Base-by-base conservation (phyloP, 2,113 vertebrate genomes). In the Melanostigma gelatinosum region DNA sequence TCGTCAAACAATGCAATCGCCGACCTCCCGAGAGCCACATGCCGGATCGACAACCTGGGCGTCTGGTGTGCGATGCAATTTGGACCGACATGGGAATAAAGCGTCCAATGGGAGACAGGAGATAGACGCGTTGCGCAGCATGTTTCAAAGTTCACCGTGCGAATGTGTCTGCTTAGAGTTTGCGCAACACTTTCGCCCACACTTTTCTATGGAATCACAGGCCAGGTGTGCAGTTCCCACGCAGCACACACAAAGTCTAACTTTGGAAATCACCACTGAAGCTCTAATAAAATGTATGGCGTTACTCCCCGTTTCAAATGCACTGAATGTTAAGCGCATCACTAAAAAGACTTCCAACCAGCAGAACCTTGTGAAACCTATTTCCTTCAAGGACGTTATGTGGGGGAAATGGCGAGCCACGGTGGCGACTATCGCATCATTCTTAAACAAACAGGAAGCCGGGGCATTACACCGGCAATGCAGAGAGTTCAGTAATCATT, bases 221-320 rank as follows among this genome's bases (percentile, higher is more conserved):
- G 16, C 27, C 87, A 89, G 80, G 87, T 91, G 89, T 67, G 68
- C 24, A 55, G 42, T 69, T 80, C 74, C 46, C 83, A 85, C 48
- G 18, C 34, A 76, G 1, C 6, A 29, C 38, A 40, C 38, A 40
- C 38, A 84, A 82, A 86, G 82, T 85, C 84, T 75, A 78, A 12
- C 58, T 72, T 36, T 36, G 65, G 34, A 62, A 12, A 18, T n/a
- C 42, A 44, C n/a, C 13, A 32, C 15, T 0, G 0, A 40, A 50
- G 24, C 15, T 57, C 57, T 27, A 9, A 15, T 20, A 36, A 50
- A 50, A 12, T 40, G 4, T 3, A 69, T 12, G 4, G 6, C 10
- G n/a, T 75, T n/a, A 67, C 44, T 7, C 48, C 68, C 55, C 11
- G 65, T 29, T 50, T 8, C 24, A 63, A 74, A 67, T 24, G 22